phyloP scores from a whole-genome alignment of 2,888 invertebrate genomes.

The Baronia brevicornis region DNA sequence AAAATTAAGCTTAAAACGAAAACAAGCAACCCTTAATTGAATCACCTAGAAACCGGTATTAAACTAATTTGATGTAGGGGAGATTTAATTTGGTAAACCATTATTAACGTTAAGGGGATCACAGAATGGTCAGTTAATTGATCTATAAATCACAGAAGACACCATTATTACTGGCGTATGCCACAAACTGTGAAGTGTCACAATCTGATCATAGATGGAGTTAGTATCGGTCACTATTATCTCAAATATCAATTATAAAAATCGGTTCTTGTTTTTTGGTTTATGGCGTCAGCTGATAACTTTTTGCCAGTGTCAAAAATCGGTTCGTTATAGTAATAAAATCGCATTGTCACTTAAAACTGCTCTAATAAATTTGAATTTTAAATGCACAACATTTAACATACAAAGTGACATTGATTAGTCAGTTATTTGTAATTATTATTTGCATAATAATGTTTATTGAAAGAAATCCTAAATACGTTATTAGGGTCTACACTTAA shows the following conservation, averaged over 20 bases:
- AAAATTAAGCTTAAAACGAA: conserved; percentile 57
- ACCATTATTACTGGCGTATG: conserved; percentile 30
- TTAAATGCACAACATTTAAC: conserved; percentile 42
- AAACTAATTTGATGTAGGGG: conserved; percentile 38
- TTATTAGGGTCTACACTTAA: conserved; percentile 1
- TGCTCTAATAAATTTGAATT: too few relatives aligned
- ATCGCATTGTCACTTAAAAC: too few relatives aligned
- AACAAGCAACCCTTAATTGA: conserved; percentile 67
- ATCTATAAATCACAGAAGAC: conserved; percentile 56
- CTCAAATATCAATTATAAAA: conserved; percentile 22
- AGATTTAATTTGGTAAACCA: conserved; percentile 57
- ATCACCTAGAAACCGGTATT: conserved; percentile 47
- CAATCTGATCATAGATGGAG: conserved; percentile 52
- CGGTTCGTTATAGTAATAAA: conserved; percentile 12
- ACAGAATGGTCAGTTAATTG: conserved; percentile 70
- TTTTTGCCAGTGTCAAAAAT: background rate
- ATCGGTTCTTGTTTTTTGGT: conserved; percentile 47
- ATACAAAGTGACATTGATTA: conserved; percentile 36
- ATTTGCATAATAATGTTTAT: conserved; percentile 7
- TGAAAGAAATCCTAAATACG: too few relatives aligned
- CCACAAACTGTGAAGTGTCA: conserved; percentile 32
- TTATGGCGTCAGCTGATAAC: too few relatives aligned
- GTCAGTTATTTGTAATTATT: conserved; percentile 22
- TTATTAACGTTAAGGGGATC: conserved; percentile 27
- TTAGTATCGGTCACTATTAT: conserved; percentile 41